Evolutionary conservation across 1,140 invertebrate genomes (phyloP), one percentile per base, ranked within the genome.

Genomic region (Ostrea edulis): DNA sequence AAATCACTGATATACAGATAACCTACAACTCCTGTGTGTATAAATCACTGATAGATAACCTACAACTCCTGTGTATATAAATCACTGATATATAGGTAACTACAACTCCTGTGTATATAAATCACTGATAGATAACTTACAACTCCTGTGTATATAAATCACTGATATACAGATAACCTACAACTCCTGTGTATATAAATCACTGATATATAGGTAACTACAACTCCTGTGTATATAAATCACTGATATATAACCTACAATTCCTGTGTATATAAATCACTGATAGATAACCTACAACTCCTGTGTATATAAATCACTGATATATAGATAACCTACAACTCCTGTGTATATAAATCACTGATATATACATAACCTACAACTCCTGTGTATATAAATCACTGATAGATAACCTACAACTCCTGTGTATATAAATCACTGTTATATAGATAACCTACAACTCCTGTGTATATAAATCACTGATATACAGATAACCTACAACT

Each of bases 391-490:
- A 85, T 65, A 3, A 20, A 22, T 44, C 22, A 53, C 7, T 25
- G 12, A 58, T 9, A 17, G 22, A 81, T 29, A 54, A 51, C 89
- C 62, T 88, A 97, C 97, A n/a, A n/a, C n/a, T n/a, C n/a, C n/a
- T 25, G 0, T 44, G 14, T 20, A 20, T 35, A 85, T 65, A 3
- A 20, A 22, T 44, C 22, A 53, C 7, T 25, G 12, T 17, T 29
- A 85, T n/a, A 58, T 9, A 17, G 22, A 81, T 29, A 54, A 51
- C 89, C 62, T 88, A 97, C 97, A n/a, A n/a, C n/a, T n/a, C n/a
- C n/a, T 25, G 0, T 44, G 14, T 20, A 20, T 35, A 85, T 65
- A 3, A 20, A 22, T 44, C 22, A 53, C 7, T 25, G 12, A 35
- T 29, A 85, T n/a, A 58, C 3, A 17, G 22, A 81, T 29, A 54